Base-by-base conservation (phyloP, 2,888 invertebrate species). In the Patella caerulea region DNA sequence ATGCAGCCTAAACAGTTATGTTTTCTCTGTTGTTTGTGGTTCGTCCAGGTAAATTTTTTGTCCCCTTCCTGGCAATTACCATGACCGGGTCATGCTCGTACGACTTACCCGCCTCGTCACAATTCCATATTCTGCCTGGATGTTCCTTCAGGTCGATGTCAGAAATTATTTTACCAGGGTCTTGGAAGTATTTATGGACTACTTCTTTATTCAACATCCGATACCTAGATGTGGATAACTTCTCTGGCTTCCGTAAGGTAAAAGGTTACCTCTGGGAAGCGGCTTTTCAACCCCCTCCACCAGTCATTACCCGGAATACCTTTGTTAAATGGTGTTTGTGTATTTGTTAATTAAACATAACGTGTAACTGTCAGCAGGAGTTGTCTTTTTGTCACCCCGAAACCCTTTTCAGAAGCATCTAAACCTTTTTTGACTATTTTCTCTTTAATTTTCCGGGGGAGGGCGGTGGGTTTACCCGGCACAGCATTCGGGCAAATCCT, bases 1-100 rank as follows among this genome's bases (percentile, higher is more conserved):
- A 59, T 69, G 2, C 65, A 65, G 74, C 45, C 74, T 55, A 76
- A 9, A 70, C 56, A 34, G 78, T 75, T 5, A 75, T 69, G 24
- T 70, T 75, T 17, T 78, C 78, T 1, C 69, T 52, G 12, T 15
- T 24, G 52, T 74, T 74, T 1, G 54, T 54, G 11, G 74, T 45
- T 56, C 74, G n/a, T 2, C 59, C 53, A 17, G 71, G 52, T 2
- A 74, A 29, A 24, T 56, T 73, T 3, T 34, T 19, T 24, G 56
- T 19, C 54, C 73, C 73, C 56, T 55, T 59, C 55, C 55, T 56
- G n/a, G 73, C 73, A 19, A 73, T 54, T 29, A 73, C 73, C 56
- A 24, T 73, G 14, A 54, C 29, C 19, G 73, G 73, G 55, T 56
- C 56, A 56, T 73, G 73, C 54, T 54, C 3, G 7, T 19, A 73